These are phyloP conservation scores for Platichthys flesus DNA, from an alignment of 2,113 vertebrate genomes.

Conservation along the genomic window DNA sequence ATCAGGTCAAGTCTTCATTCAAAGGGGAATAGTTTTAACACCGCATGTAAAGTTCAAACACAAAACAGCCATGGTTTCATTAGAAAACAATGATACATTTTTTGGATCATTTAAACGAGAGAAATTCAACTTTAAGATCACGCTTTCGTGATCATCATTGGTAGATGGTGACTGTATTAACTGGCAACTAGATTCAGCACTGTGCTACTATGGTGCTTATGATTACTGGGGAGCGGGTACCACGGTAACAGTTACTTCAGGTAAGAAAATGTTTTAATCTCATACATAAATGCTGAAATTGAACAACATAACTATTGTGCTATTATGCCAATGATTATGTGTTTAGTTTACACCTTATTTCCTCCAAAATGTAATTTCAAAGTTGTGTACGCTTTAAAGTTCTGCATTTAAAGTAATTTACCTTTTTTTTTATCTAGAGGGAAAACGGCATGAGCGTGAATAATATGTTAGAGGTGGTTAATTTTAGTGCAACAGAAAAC, in stretches of 20 bases:
- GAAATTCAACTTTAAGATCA: not conserved
- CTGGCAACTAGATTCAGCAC: conserved; percentile 21
- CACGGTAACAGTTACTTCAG: conserved; percentile 47
- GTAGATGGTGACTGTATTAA: conserved; percentile 4
- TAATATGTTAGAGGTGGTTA: not conserved
- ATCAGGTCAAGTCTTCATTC: not conserved
- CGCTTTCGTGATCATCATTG: not conserved
- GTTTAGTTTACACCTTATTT: not conserved
- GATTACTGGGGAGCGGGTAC: conserved; percentile 62
- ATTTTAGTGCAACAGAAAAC: not conserved
- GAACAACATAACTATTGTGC: not conserved
- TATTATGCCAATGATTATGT: not conserved
- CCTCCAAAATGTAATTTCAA: not conserved
- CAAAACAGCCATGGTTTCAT: not conserved
- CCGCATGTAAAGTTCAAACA: not conserved
- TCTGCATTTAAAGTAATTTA: not conserved
- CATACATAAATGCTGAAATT: not conserved
- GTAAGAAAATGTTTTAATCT: conserved; percentile 33
- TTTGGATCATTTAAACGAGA: not conserved
- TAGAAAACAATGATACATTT: not conserved
- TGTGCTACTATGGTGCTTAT: conserved; percentile 45
- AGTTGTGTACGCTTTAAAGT: too few relatives aligned
- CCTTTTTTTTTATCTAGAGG: not conserved
- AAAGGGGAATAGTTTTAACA: conserved; percentile 4
- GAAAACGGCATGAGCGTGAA: not conserved